A percentile compares a stretch with the other conserved stretches of the same genome.
Evolutionary conservation across 2,113 vertebrate species (phyloP).

Genomic region (Hemibagrus wyckioides): DNA sequence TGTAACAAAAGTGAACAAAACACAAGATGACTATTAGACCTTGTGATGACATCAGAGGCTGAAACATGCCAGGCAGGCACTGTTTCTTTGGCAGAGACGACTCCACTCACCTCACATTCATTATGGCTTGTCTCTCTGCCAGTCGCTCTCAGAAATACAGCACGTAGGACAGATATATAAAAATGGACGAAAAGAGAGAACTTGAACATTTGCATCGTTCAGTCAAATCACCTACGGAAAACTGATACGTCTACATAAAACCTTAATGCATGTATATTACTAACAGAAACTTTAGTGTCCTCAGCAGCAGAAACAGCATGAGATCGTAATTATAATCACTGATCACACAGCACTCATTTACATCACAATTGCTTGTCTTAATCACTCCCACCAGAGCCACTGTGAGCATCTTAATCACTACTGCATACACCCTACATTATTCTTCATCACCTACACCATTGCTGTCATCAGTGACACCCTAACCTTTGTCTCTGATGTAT

Average conservation of each 20-base stretch:
- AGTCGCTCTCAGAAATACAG: conserved; percentile 60
- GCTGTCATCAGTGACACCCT: neutral
- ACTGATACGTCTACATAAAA: neutral
- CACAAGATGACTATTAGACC: conserved; percentile 60
- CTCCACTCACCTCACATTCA: conserved; percentile 61
- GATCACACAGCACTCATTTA: conserved; percentile 3
- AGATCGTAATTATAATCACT: conserved; percentile 19
- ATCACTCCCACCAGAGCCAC: neutral
- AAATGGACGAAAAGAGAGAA: conserved; percentile 46
- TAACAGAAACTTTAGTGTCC: neutral
- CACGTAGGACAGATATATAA: conserved; percentile 45
- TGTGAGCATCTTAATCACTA: conserved; percentile 4
- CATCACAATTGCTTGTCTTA: conserved; percentile 14
- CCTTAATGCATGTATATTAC: neutral
- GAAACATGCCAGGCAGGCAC: conserved; percentile 60
- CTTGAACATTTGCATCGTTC: conserved; percentile 23
- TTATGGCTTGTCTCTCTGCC: conserved; percentile 66
- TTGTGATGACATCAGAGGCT: conserved; percentile 65
- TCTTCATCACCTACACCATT: neutral
- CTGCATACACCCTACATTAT: conserved; percentile 4
- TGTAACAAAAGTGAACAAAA: conserved; percentile 65
- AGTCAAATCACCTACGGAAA: neutral
- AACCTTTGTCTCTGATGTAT: conserved; percentile 1
- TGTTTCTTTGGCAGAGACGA: conserved; percentile 47
- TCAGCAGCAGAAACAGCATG: conserved; percentile 7